These are phyloP conservation scores for Lithophane socia DNA, from an alignment of 2,888 invertebrate genomes.

Conservation along the genomic window DNA sequence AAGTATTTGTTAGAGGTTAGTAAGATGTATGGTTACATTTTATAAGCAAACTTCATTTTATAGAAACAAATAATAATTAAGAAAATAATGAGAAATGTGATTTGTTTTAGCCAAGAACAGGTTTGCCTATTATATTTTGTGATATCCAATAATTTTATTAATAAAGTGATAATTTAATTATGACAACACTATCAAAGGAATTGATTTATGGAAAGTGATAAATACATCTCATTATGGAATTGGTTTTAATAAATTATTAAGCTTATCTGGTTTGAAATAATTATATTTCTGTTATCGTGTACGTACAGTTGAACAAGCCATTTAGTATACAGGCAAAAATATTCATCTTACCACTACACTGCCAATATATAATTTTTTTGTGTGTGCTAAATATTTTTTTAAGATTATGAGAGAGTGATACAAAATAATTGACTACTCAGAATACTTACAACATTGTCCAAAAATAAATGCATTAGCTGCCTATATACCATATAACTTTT, in stretches of 20 bases:
- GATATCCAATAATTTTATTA: slow-evolving; percentile 74
- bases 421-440: not conserved
- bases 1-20: slow-evolving; percentile 26
- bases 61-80: slow-evolving; percentile 41
- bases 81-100: slow-evolving; percentile 63
- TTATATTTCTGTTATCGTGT: slow-evolving; percentile 26
- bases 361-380: no score
- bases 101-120: slow-evolving; percentile 68
- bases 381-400: not conserved
- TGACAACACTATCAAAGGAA: slow-evolving; percentile 44
- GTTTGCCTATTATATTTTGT: slow-evolving; percentile 74
- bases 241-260: slow-evolving; percentile 37
- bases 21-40: slow-evolving; percentile 20
- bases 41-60: slow-evolving; percentile 27
- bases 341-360: not conserved
- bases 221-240: slow-evolving; percentile 35
- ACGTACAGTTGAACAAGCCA: not conserved
- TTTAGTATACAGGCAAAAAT: slow-evolving; percentile 3
- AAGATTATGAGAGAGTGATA: not conserved
- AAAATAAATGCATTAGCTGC: not conserved
- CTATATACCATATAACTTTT: not conserved
- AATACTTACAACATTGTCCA: not conserved
- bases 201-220: slow-evolving; percentile 45
- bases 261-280: slow-evolving; percentile 5
- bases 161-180: slow-evolving; percentile 30